A percentile compares a stretch with the other conserved stretches of the same genome.
Conservation (phyloP, 2,888 invertebrate genomes). For the Acanthosoma haemorrhoidale region DNA sequence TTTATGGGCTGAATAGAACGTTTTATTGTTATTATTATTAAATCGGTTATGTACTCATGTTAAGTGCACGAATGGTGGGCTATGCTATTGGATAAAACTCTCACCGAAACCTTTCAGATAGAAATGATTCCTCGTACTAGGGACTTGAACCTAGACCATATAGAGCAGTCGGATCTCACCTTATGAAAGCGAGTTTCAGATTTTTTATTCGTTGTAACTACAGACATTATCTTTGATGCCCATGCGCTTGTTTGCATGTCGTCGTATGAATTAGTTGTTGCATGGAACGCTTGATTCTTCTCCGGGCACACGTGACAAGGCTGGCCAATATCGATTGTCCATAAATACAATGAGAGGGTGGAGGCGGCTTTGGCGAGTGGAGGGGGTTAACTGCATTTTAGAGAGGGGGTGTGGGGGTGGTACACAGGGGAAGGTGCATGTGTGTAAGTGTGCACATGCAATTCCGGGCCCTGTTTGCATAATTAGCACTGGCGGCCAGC, state of each 20-base stretch:
- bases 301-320: neutral
- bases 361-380: neutral
- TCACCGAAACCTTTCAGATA: no score
- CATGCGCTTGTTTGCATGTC: neutral
- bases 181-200: neutral
- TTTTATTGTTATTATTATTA: no score
- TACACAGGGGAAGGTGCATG: neutral
- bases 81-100: no score
- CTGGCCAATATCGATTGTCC: conserved; percentile 9
- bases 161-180: no score
- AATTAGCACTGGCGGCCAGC: conserved; percentile 8
- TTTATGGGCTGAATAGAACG: no score
- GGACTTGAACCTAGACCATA: no score
- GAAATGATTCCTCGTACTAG: no score
- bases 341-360: conserved; percentile 24
- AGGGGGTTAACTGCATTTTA: conserved; percentile 15
- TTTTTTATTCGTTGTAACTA: neutral
- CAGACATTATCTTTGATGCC: no score
- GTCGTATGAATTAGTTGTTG: neutral
- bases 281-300: neutral
- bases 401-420: conserved; percentile 9
- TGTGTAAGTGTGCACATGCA: conserved; percentile 21
- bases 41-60: no score
- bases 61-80: no score
- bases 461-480: conserved; percentile 25